Base-by-base conservation (phyloP, 2,797 vertebrate genomes). In the Xiphorhynchus erythropygius region DNA sequence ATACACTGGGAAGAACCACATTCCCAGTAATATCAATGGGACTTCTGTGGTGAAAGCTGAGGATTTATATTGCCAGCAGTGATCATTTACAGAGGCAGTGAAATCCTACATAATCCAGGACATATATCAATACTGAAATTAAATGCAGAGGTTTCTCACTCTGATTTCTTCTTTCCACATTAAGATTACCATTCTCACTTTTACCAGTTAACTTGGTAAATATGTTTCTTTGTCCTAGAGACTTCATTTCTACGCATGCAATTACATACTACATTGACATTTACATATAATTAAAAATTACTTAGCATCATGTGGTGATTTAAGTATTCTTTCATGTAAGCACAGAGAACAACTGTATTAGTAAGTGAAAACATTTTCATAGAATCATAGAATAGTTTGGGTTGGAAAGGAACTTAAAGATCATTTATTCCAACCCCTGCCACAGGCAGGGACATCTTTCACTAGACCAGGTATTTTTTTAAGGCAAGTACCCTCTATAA, bases 1-100 rank as follows among this genome's bases (percentile, higher is more conserved):
- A 0, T 77, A 16, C 64, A 23, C 13, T 0, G 7, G 22, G 52
- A 13, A 39, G 32, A 67, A 49, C 37, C 78, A 25, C 6, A 0
- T 8, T 53, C 62, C 79, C 76, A 41, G 30, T 17, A 12, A 10
- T 2, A 24, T 8, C 79, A 60, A 5, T 2, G 27, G 56, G 76
- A 70, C 60, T 57, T 42, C 4, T 91, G 44, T 7, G 35, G 33
- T 3, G 85, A 30, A 49, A n/a, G 27, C 9, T 2, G 19, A 50
- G 71, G 53, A 13, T 13, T 4, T 28, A 81, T 28, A 5, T 1
- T 32, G 62, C 44, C 79, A 94, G 27, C 33, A 60, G 24, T 0
- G 33, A 63, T 18, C 23, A 3, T 2, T 62, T 57, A 28, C 35
- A 18, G 10, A 57, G 69, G 49, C 79, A 71, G 33, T 4, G 15